Evolutionary conservation across 2,888 invertebrate species (phyloP).

Genomic region (Onthophagus sagittarius): DNA sequence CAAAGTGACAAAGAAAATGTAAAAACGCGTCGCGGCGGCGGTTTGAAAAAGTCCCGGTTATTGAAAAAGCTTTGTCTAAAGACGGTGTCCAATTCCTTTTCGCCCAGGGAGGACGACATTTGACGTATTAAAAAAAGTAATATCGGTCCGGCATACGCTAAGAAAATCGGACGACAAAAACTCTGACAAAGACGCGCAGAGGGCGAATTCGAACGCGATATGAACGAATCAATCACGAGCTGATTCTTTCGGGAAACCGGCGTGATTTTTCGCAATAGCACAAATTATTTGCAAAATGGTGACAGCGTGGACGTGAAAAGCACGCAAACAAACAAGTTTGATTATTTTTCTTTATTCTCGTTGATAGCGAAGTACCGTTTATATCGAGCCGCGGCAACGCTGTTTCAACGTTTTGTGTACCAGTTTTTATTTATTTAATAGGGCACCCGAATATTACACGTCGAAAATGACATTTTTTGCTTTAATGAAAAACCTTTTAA

Average conservation of each 20-base stretch:
- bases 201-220: conserved; percentile 24
- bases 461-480: not conserved
- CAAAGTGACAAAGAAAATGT: not conserved
- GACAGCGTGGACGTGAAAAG: not conserved
- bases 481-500: not conserved
- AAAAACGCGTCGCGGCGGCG: conserved; percentile 24
- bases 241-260: conserved; percentile 30
- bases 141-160: conserved; percentile 38
- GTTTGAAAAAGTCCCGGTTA: conserved; percentile 33
- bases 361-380: not conserved
- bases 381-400: not conserved
- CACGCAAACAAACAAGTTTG: not conserved
- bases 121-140: conserved; percentile 46
- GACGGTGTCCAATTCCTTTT: conserved; percentile 44
- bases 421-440: not conserved
- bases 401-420: not conserved
- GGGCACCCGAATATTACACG: not conserved
- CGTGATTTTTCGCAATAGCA: not conserved
- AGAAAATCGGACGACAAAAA: conserved; percentile 43
- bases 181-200: not conserved
- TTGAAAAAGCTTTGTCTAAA: conserved; percentile 39
- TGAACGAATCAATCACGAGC: conserved; percentile 44
- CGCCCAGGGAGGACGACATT: conserved; percentile 38
- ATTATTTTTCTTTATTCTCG: not conserved
- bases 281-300: not conserved